A percentile compares a stretch with the other conserved stretches of the same genome.
Conservation (phyloP, 2,113 vertebrate species). For the Cisticola juncidis region DNA sequence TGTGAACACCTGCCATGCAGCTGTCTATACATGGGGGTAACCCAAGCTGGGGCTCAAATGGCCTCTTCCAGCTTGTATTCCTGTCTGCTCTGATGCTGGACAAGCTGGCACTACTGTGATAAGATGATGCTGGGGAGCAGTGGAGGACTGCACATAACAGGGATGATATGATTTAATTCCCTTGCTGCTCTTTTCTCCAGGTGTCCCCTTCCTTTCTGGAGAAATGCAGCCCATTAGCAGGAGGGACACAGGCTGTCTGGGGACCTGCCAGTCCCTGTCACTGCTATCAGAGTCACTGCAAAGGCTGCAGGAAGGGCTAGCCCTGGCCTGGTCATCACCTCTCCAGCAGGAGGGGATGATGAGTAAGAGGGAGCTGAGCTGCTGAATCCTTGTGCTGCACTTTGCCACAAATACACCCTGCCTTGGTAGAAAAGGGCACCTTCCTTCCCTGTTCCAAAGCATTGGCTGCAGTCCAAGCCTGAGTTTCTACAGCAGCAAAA, state of each 20-base stretch:
- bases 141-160: neutral
- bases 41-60: neutral
- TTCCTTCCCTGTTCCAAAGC: neutral
- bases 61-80: neutral
- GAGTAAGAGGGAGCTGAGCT: neutral
- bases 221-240: neutral
- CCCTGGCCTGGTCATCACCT: neutral
- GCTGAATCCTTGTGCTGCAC: neutral
- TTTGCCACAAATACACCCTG: neutral
- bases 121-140: neutral
- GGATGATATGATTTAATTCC: neutral
- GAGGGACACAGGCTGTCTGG: neutral
- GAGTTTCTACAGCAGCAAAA: constrained; percentile 7
- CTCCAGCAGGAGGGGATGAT: neutral
- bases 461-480: neutral
- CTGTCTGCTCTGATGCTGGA: neutral
- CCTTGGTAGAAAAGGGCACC: neutral
- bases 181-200: neutral
- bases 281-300: neutral
- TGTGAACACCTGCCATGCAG: neutral
- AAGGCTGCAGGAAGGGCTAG: neutral
- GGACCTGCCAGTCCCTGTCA: neutral
- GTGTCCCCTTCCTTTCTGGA: neutral
- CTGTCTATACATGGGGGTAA: neutral
- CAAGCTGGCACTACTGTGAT: neutral